Evolutionary conservation across 2,888 invertebrate genomes (phyloP).

Genomic region (Synergus japonicus): DNA sequence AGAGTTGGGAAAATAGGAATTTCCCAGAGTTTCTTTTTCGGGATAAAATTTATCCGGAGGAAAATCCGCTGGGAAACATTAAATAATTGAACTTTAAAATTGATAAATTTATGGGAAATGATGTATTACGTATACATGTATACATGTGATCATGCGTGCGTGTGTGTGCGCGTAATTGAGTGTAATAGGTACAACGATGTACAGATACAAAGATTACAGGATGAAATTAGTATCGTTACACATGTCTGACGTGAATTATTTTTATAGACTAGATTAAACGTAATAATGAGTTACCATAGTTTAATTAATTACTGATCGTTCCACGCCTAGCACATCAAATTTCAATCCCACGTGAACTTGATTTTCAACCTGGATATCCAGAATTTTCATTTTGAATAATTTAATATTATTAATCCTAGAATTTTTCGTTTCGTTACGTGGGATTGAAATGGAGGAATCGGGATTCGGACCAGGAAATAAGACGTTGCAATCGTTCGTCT

Average conservation of each 20-base stretch:
- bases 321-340: constrained; percentile 12
- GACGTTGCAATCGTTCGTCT: constrained; percentile 19
- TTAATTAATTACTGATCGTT: constrained; percentile 42
- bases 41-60: constrained; percentile 1
- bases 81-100: not conserved
- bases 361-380: constrained; percentile 11
- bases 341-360: constrained; percentile 47
- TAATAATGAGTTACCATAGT: constrained; percentile 51
- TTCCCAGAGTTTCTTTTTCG: not conserved
- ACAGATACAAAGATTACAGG: constrained; percentile 54
- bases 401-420: not conserved
- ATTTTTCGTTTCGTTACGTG: not conserved
- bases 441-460: constrained; percentile 24
- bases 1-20: not conserved
- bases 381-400: not conserved
- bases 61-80: constrained; percentile 25
- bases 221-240: constrained; percentile 54
- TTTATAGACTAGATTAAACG: constrained; percentile 44
- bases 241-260: constrained; percentile 50
- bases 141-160: constrained; percentile 39
- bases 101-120: constrained; percentile 9
- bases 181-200: constrained; percentile 50
- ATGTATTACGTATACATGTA: constrained; percentile 52
- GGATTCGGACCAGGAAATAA: constrained; percentile 35
- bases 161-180: constrained; percentile 48